Conservation (phyloP, 35 echinoderm and acorn worm genomes). For the Lytechinus variegatus region DNA sequence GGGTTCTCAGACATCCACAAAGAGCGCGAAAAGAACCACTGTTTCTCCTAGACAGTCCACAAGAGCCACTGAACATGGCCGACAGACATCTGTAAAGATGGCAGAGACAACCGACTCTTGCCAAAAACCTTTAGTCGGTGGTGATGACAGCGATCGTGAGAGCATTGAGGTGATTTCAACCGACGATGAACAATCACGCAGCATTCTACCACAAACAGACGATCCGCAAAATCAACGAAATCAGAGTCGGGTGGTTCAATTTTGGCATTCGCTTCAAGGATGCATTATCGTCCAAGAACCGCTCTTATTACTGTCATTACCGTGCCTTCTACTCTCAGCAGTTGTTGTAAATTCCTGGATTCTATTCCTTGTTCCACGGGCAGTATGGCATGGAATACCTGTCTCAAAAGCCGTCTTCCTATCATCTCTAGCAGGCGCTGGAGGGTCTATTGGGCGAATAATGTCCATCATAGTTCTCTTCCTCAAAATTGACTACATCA, state of each 20-base stretch:
- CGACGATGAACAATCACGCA: not conserved
- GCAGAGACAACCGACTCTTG: too few relatives aligned
- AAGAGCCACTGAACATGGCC: too few relatives aligned
- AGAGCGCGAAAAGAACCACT: not conserved
- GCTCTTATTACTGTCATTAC: not conserved
- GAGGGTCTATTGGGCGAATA: not conserved
- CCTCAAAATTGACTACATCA: not conserved
- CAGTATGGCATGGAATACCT: not conserved
- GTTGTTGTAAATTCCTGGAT: not conserved
- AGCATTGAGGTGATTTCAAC: not conserved
- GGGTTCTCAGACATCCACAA: not conserved
- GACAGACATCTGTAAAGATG: too few relatives aligned
- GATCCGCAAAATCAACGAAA: not conserved
- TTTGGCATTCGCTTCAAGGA: not conserved
- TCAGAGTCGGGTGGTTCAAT: not conserved
- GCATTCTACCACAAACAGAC: not conserved
- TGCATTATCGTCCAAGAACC: not conserved
- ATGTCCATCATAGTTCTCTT: not conserved
- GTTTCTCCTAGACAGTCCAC: too few relatives aligned
- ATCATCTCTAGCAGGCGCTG: not conserved
- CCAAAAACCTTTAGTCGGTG: not conserved
- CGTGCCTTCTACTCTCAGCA: not conserved
- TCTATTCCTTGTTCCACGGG: not conserved
- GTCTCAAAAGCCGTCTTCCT: not conserved
- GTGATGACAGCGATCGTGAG: not conserved